Base-by-base conservation (phyloP, 2,113 vertebrate genomes). In the Hiodon tergisus region DNA sequence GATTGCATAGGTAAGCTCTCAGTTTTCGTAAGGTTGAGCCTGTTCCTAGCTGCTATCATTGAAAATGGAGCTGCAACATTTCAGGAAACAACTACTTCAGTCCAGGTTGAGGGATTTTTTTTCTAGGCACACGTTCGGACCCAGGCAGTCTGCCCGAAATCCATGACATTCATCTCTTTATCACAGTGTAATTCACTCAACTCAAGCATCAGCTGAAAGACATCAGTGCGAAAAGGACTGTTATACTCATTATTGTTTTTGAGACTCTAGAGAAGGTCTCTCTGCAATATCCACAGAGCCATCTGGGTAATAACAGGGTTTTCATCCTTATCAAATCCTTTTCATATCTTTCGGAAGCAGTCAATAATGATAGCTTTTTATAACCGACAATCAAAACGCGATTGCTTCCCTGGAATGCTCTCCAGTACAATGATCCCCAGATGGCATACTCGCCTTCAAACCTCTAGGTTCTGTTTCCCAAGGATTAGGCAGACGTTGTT, bases 351-450 rank as follows among this genome's bases (percentile, higher is more conserved):
- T 52, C 75, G 78, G 84, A 82, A 81, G 86, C 84, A 60, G 83
- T 83, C 73, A 65, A 75, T 85, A 87, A 88, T 90, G 86, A 90
- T 86, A 87, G 86, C 86, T 87, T 87, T 87, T 86, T 86, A 91
- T 87, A 89, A 87, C 85, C 77, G 80, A 84, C 88, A 89, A 89
- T 88, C 86, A 87, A 87, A 88, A 82, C 85, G 78, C 86, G 83
- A 88, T 88, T 86, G 78, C 79, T 82, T 82, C 83, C 81, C 83
- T 80, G 80, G 80, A 86, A 85, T 83, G 83, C 83, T 85, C 75
- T 76, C 83, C 78, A 74, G 67, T 76, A 81, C 78, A 84, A 82
- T 81, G 82, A 86, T 84, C 81, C 62, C 76, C 78, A 76, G 67
- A 78, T 68, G 51, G 54, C 50, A 68, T 10, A 16, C 7, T 14